Evolutionary conservation across 2,888 invertebrate species (phyloP), one percentile per base, ranked within the genome.

Genomic region (Rotaria socialis): DNA sequence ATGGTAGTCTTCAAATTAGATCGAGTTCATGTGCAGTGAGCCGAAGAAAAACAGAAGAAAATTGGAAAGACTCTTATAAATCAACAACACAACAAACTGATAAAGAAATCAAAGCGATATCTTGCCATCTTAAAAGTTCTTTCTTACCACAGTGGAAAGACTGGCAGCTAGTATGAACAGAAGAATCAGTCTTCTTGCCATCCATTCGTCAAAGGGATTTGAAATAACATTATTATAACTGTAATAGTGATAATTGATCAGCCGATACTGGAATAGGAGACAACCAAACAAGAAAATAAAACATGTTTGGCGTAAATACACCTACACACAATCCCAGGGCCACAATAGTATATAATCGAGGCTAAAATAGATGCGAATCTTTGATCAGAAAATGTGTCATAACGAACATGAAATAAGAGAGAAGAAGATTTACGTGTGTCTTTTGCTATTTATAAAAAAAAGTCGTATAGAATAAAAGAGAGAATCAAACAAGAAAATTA

Each of bases 401-500:
- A 35, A 16, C 67, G 16, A 41, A 35, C 19, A 41, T 35, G 16
- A 14, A 67, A 19, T 67, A 67, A 35, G 35, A 35, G 19, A 67
- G 67, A 67, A 67, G 67, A 67, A 35, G 67, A 67, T 67, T 67
- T 67, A 67, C 67, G 35, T 67, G 35, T 67, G 67, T 67, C 35
- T 35, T 67, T 67, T 67, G 67, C 67, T 67, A 67, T 67, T 67
- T 67, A 67, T 67, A 67, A 67, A 67, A 41, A 67, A 67, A 14
- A 67, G 35, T 67, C 67, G 35, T 41, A 67, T 19, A 35, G 14
- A 67, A 67, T 35, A 67, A 67, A 67, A 55, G 55, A 55, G 35
- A 35, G 67, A 67, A 67, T 67, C 67, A 35, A 67, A 67, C 67
- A 67, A 67, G 67, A 67, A 67, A 67, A 67, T 67, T 67, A 41